Evolutionary conservation across 2,797 vertebrate species (phyloP), one percentile per base, ranked within the genome.

Genomic region (Ctenopoma kingsleyae): DNA sequence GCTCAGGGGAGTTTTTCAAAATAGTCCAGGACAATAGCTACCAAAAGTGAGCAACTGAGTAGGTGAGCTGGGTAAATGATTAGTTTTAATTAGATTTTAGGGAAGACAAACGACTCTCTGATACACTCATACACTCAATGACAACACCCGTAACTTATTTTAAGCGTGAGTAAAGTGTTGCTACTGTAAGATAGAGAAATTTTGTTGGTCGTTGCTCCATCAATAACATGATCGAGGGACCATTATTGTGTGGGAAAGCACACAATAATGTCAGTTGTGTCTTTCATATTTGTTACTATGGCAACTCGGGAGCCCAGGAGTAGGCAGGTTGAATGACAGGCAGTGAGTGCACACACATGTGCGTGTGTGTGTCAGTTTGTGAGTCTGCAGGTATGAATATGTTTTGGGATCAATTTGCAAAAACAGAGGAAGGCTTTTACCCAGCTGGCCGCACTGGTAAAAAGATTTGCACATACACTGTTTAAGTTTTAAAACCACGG

Each of bases 271-370:
- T 46, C 40, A 54, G 38, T 15, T 38, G 16, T 72, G 1, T 59
- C 48, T 64, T 75, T 77, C 0, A 0, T 15, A 43, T 11, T 63
- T 0, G 76, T 85, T 79, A 49, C 86, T 51, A 82, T 90, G 78
- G 81, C 27, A 89, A 91, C 86, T n/a, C 17, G 17, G 19, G 57
- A 76, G 57, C 66, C 58, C 47, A 11, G 50, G 53, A 74, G 58
- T 35, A 65, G 60, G 76, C 67, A 74, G 65, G 74, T 6, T 85
- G 61, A 87, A 25, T 82, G 81, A 71, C 54, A 78, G 54, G 72
- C 64, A 59, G 61, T n/a, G 60, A 59, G 67, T 62, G 63, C 47
- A 48, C 40, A 49, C 49, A 38, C 23, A 44, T 76, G 55, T 15
- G 23, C 13, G 17, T 19, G 2, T 55, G 2, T 55, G 20, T 15